phyloP scores from a whole-genome alignment of 2,888 invertebrate genomes.

The Coleophora flavipennella region DNA sequence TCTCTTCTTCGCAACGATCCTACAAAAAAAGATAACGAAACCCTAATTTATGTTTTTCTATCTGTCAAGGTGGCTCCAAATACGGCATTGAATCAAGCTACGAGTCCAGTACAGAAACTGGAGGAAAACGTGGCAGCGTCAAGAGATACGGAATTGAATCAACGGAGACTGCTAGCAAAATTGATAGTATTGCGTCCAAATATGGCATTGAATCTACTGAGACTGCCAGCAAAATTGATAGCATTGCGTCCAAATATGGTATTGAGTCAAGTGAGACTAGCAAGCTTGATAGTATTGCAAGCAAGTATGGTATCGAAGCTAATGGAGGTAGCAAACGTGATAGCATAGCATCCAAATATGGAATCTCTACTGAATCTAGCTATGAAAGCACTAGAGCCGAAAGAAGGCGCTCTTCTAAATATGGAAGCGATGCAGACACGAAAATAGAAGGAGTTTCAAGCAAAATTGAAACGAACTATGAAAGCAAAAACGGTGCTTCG shows the following conservation, averaged over 20 bases:
- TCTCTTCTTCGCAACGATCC: too few relatives aligned
- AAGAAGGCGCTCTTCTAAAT: slow-evolving; percentile 26
- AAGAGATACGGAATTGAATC: slow-evolving; percentile 46
- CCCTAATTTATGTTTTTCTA: too few relatives aligned
- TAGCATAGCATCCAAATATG: slow-evolving; percentile 28
- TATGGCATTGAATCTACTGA: slow-evolving; percentile 49
- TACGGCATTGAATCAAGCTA: slow-evolving; percentile 50
- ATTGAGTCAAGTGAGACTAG: slow-evolving; percentile 31
- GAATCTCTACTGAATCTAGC: slow-evolving; percentile 19
- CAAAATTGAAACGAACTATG: slow-evolving; percentile 37
- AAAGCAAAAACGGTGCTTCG: slow-evolving; percentile 39
- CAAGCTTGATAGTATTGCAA: slow-evolving; percentile 28
- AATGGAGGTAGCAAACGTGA: slow-evolving; percentile 27
- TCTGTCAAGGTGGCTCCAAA: too few relatives aligned
- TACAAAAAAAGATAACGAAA: too few relatives aligned
- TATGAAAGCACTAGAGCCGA: slow-evolving; percentile 23
- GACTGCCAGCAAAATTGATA: slow-evolving; percentile 32
- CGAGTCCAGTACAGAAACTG: slow-evolving; percentile 26
- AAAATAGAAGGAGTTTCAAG: slow-evolving; percentile 38
- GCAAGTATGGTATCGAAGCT: slow-evolving; percentile 27
- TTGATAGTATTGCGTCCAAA: slow-evolving; percentile 37
- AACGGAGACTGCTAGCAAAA: slow-evolving; percentile 34
- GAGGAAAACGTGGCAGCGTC: slow-evolving; percentile 13
- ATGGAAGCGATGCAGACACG: slow-evolving; percentile 32
- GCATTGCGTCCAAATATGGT: slow-evolving; percentile 45